phyloP scores from a whole-genome alignment of 2,113 vertebrate genomes.

The Urocolius indicus region DNA sequence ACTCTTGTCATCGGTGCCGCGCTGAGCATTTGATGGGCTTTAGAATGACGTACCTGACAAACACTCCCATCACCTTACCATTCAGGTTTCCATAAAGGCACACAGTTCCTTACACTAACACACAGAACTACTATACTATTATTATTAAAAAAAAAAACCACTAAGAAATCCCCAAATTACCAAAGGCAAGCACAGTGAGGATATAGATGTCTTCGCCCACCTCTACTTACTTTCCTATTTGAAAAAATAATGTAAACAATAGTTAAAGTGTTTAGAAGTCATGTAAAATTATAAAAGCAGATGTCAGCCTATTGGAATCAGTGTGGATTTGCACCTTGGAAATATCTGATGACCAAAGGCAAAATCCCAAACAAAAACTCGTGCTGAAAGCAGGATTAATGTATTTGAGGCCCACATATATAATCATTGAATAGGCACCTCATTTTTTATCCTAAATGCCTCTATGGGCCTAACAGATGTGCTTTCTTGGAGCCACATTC shows the following conservation, averaged over 20 bases:
- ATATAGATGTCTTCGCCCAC: neutral
- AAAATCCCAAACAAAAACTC: slow-evolving; percentile 12
- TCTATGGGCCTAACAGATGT: slow-evolving; percentile 50
- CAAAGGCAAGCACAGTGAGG: neutral
- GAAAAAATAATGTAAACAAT: neutral
- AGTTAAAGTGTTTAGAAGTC: neutral
- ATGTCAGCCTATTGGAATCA: neutral
- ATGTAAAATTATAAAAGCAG: slow-evolving; percentile 6
- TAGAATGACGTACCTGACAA: fast-evolving
- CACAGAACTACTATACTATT: no score
- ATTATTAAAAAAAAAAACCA: neutral
- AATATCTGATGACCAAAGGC: neutral
- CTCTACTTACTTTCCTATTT: fast-evolving
- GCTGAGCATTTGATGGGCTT: fast-evolving
- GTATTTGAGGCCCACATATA: neutral
- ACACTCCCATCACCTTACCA: neutral
- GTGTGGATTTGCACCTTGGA: neutral
- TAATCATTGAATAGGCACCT: neutral
- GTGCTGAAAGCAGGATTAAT: slow-evolving; percentile 27
- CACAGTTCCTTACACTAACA: neutral
- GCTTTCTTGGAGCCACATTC: neutral
- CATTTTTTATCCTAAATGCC: slow-evolving; percentile 28
- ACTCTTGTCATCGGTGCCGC: fast-evolving
- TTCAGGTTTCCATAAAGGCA: neutral
- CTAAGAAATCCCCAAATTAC: neutral